Evolutionary conservation across 1,140 invertebrate species (phyloP).

Genomic region (Cecropterus lyciades): DNA sequence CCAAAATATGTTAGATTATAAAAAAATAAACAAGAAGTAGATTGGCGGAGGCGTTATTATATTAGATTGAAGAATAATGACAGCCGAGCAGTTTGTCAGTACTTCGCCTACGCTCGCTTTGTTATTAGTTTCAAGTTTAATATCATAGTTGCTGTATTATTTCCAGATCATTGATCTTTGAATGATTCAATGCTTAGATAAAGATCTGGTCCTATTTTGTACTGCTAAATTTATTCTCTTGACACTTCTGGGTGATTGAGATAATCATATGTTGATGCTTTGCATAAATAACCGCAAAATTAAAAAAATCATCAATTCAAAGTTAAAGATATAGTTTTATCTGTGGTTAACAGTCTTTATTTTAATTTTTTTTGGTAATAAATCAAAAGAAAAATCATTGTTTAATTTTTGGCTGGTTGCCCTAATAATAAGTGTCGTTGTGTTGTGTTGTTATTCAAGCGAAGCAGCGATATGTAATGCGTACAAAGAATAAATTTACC

Average conservation of each 20-base stretch:
- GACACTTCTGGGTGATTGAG: slow-evolving; percentile 9
- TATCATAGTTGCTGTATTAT: slow-evolving; percentile 43
- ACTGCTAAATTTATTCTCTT: slow-evolving; percentile 9
- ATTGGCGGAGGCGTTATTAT: slow-evolving; percentile 57
- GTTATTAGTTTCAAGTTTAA: slow-evolving; percentile 43
- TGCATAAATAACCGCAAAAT: too few species aligned
- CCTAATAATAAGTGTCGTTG: too few species aligned
- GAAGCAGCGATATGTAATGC: too few species aligned
- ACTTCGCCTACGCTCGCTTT: slow-evolving; percentile 53
- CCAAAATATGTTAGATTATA: slow-evolving; percentile 32
- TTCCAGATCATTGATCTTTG: slow-evolving; percentile 45
- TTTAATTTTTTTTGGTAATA: too few species aligned
- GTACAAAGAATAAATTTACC: too few species aligned
- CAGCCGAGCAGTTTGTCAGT: slow-evolving; percentile 51
- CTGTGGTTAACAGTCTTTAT: too few species aligned
- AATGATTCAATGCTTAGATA: slow-evolving; percentile 23
- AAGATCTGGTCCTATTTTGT: slow-evolving; percentile 10
- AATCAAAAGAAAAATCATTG: too few species aligned
- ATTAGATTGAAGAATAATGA: slow-evolving; percentile 70
- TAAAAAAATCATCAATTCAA: too few species aligned
- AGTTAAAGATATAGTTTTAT: too few species aligned
- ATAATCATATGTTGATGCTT: too few species aligned
- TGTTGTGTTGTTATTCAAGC: too few species aligned
- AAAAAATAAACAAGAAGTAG: slow-evolving; percentile 42
- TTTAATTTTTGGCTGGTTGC: too few species aligned